Percentiles rank a stretch among this genome's conserved stretches.
Conservation (phyloP, 2,797 vertebrate genomes). For the Threskiornis aethiopicus region DNA sequence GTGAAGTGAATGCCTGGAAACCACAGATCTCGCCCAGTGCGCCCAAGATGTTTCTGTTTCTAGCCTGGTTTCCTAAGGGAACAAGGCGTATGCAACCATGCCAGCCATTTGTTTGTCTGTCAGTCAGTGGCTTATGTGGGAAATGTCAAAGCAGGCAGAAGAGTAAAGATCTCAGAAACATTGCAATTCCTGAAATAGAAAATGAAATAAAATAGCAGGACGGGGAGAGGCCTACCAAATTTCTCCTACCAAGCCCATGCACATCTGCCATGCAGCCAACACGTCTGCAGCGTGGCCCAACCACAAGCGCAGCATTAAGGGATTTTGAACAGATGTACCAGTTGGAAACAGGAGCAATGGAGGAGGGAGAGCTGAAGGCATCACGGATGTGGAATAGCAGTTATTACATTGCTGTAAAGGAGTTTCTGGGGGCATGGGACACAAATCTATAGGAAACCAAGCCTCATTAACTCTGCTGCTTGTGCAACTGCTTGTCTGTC, state of each 20-base stretch:
- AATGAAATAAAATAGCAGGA: background rate
- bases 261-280: background rate
- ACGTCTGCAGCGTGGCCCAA: rapidly evolving
- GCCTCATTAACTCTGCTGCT: background rate
- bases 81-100: background rate
- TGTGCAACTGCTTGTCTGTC: background rate
- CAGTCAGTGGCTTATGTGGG: background rate
- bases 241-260: background rate
- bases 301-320: background rate
- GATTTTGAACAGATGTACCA: background rate
- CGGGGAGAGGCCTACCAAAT: background rate
- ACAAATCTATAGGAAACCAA: background rate
- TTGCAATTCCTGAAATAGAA: background rate
- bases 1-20: background rate
- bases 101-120: background rate
- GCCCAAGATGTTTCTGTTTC: conserved; percentile 7
- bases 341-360: background rate
- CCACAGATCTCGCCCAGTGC: background rate
- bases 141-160: background rate
- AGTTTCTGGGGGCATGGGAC: background rate
- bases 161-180: background rate
- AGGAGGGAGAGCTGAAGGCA: background rate
- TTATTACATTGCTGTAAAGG: background rate
- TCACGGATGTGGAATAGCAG: rapidly evolving
- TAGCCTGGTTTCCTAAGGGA: background rate